Evolutionary conservation across 2,888 invertebrate species (phyloP), one percentile per base, ranked within the genome.

Genomic region (Phyto melanocephala): DNA sequence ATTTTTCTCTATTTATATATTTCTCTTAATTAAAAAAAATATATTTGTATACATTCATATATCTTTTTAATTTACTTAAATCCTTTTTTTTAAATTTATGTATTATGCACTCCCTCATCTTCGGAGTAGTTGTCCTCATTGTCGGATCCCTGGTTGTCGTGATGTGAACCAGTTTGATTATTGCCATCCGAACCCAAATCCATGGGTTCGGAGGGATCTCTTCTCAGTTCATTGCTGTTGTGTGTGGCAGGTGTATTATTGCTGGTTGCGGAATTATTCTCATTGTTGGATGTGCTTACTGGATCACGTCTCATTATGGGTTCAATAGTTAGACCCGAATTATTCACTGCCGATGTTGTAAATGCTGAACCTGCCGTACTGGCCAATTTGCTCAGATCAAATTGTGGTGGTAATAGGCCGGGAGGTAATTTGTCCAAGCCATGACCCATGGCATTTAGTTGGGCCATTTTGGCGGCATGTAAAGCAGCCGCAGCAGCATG

Each of bases 391-490:
- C 90, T 87, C 76, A 91, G 87, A 85, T 91, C 91, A 52, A 91
- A 90, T 85, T 91, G 91, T 8, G 89, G 89, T 70, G 91, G 90
- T 81, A 91, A 78, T 37, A 91, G 85, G 15, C 90, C 87, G 1
- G 91, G 86, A 11, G 93, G 93, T n/a, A 93, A 90, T 87, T 93
- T 94, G 81, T 93, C 93, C 56, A 92, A 85, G 42, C 90, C 89
- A 81, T 93, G 92, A 2, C 92, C 93, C 92, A 94, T 92, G 5
- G 95, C 95, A 88, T 94, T 95, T 90, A 96, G 92, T 86, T 96
- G 96, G 24, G 95, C 95, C 90, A 96, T 92, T 91, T 96, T 96
- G 35, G 95, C 95, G 0, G 95, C 95, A 87, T 95, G 95, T 89
- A 95, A 93, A 4, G 96, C 95, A 0, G 96, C 95, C 84, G 95